These are phyloP conservation scores for Ormyrus pomaceus DNA, from an alignment of 2,888 invertebrate genomes.

Conservation along the genomic window DNA sequence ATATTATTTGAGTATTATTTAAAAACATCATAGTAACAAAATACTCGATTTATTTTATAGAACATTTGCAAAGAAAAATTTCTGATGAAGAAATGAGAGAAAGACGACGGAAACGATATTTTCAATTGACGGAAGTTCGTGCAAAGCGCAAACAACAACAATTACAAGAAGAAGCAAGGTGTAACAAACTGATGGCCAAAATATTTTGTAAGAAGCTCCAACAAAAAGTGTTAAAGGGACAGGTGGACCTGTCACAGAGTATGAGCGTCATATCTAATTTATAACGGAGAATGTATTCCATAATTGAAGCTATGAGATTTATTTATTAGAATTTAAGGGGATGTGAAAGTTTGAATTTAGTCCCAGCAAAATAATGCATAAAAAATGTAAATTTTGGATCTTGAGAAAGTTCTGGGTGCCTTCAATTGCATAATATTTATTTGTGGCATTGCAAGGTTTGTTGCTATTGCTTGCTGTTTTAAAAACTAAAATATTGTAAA, in stretches of 20 bases:
- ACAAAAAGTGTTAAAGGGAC: constrained; percentile 81
- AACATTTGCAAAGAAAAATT: constrained; percentile 73
- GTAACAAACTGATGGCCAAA: constrained; percentile 85
- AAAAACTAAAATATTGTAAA: no score
- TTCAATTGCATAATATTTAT: no score
- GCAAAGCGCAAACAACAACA: constrained; percentile 78
- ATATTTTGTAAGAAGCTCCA: constrained; percentile 87
- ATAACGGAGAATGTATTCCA: constrained; percentile 58
- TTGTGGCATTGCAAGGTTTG: no score
- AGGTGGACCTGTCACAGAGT: constrained; percentile 82
- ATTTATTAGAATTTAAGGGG: constrained; percentile 34
- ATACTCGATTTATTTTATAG: constrained; percentile 58
- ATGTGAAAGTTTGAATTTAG: constrained; percentile 13
- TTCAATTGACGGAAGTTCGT: constrained; percentile 84
- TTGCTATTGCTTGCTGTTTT: no score
- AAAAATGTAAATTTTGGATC: not conserved
- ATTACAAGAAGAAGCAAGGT: constrained; percentile 79
- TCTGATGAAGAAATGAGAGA: constrained; percentile 80
- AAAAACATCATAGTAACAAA: not conserved
- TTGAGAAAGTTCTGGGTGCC: no score
- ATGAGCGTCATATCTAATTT: constrained; percentile 78
- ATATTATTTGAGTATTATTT: constrained; percentile 2
- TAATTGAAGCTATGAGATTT: constrained; percentile 26
- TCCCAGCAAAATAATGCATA: not conserved
- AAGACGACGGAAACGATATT: constrained; percentile 81